Evolutionary conservation across 2,113 vertebrate species (phyloP).

Genomic region (Eretmochelys imbricata): DNA sequence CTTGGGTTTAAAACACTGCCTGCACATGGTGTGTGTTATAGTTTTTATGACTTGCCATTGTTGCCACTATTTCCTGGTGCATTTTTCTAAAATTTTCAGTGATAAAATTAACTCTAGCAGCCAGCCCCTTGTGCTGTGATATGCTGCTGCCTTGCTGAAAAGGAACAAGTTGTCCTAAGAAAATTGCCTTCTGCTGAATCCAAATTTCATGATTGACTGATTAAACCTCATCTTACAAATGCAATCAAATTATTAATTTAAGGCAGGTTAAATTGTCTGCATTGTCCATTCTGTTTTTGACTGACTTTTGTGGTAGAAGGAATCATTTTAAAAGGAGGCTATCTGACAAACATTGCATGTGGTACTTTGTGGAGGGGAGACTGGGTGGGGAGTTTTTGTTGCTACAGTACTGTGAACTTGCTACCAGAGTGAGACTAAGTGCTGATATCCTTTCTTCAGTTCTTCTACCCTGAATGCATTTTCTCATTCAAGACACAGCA

Average conservation of each 20-base stretch:
- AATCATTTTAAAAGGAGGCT: neutral
- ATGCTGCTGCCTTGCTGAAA: neutral
- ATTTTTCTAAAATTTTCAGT: neutral
- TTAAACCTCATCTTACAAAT: neutral
- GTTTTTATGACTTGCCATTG: neutral
- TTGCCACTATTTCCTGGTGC: neutral
- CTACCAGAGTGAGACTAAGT: neutral
- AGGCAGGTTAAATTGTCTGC: neutral
- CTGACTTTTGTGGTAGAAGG: neutral
- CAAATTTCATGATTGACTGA: neutral
- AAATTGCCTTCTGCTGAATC: neutral
- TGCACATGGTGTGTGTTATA: neutral
- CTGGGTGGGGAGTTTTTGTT: neutral
- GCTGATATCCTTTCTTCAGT: neutral
- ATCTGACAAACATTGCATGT: neutral
- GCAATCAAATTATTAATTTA: neutral
- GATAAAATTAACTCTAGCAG: rapidly evolving
- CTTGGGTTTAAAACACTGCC: neutral
- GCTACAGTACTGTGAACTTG: neutral
- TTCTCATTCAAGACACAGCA: neutral
- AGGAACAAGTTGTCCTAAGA: neutral
- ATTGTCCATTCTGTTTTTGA: neutral
- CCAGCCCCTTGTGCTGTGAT: neutral
- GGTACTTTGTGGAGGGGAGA: neutral
- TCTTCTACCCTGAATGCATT: neutral